A percentile compares a stretch with the other conserved stretches of the same genome.
Conservation (phyloP, 2,797 vertebrate genomes). For the Acanthopagrus latus region DNA sequence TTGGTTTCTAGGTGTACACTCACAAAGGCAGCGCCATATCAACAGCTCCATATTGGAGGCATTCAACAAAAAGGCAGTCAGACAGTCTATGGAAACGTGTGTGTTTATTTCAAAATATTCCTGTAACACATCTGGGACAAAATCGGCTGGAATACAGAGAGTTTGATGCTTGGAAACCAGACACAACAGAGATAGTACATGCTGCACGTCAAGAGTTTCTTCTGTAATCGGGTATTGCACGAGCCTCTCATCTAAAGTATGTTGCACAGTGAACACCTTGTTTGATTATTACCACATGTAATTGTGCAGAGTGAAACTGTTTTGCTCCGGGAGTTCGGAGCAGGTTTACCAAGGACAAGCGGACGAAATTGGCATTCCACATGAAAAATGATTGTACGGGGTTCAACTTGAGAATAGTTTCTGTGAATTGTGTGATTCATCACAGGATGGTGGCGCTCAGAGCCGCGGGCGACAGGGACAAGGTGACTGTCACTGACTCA, state of each 20-base stretch:
- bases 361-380: constrained; percentile 49
- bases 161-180: constrained; percentile 60
- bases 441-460: constrained; percentile 31
- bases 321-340: constrained; percentile 24
- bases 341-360: constrained; percentile 43
- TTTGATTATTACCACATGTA: constrained; percentile 61
- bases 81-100: constrained; percentile 70
- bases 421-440: constrained; percentile 49
- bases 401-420: constrained; percentile 39
- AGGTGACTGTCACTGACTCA: constrained; percentile 61
- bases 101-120: constrained; percentile 84
- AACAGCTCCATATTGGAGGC: not conserved
- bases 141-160: constrained; percentile 58
- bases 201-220: constrained; percentile 70
- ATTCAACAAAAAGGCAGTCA: constrained; percentile 3
- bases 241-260: constrained; percentile 66
- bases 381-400: constrained; percentile 32
- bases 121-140: constrained; percentile 69
- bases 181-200: constrained; percentile 75
- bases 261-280: constrained; percentile 53
- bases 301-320: constrained; percentile 34
- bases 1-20: not conserved
- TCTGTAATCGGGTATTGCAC: constrained; percentile 66
- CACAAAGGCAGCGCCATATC: too few species aligned
- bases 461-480: constrained; percentile 38